Conservation (phyloP, 2,797 vertebrate species). For the Crenuchus spilurus region DNA sequence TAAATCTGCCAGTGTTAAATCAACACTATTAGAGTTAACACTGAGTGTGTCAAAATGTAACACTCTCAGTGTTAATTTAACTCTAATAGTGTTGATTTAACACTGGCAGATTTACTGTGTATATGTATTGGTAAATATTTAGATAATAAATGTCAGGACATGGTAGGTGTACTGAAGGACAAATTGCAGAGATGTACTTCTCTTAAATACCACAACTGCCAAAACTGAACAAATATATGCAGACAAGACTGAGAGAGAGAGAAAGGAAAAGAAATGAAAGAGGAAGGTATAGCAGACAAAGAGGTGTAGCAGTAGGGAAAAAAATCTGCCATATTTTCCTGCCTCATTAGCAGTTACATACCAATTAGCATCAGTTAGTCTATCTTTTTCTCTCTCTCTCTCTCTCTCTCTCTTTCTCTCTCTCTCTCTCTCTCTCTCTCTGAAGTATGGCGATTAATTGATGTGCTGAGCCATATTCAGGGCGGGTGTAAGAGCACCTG, state of each 20-base stretch:
- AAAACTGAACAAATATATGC: too few relatives aligned
- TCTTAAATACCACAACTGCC: too few relatives aligned
- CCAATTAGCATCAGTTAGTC: conserved; percentile 48
- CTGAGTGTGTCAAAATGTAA: too few relatives aligned
- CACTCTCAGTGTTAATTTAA: too few relatives aligned
- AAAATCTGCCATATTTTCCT: conserved; percentile 34
- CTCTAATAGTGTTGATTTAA: too few relatives aligned
- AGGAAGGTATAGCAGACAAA: neutral
- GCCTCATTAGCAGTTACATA: conserved; percentile 52
- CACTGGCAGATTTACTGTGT: too few relatives aligned
- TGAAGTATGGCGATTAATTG: conserved; percentile 60
- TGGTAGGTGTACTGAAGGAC: too few relatives aligned
- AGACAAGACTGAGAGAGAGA: neutral
- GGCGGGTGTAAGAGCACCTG: conserved; percentile 81
- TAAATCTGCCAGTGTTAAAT: too few relatives aligned
- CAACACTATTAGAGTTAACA: too few relatives aligned
- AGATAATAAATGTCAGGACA: too few relatives aligned
- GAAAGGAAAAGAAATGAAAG: neutral
- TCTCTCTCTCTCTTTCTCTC: conserved; percentile 8
- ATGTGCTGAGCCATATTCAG: conserved; percentile 63
- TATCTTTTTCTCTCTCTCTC: neutral
- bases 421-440: conserved; percentile 21
- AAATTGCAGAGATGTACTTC: too few relatives aligned
- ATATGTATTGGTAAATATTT: too few relatives aligned
- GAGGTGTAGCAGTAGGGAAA: conserved; percentile 7